Conservation (phyloP, 2,797 vertebrate genomes). For the Lacerta agilis region DNA sequence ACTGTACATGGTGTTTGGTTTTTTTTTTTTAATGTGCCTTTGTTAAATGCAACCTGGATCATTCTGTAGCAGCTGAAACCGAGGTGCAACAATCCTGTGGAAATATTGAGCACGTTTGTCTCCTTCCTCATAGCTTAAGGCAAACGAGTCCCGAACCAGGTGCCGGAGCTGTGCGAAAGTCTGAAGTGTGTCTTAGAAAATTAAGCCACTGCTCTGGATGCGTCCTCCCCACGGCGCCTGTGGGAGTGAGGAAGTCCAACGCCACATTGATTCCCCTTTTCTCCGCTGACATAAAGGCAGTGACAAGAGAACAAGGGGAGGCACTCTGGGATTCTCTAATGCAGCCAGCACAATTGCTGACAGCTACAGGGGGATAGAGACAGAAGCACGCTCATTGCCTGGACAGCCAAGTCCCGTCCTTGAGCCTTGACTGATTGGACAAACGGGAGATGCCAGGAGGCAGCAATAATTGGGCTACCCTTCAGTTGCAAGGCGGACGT, state of each 20-base stretch:
- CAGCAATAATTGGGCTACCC: not conserved
- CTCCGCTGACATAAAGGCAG: not conserved
- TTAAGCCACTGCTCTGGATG: not conserved
- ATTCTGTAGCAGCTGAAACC: not conserved
- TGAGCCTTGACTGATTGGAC: not conserved
- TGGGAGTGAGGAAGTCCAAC: not conserved
- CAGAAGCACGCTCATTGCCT: not conserved
- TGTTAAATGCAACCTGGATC: not conserved
- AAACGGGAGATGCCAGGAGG: not conserved
- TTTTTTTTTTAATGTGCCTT: not conserved
- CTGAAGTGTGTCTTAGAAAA: not conserved
- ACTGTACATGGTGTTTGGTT: too few relatives aligned
- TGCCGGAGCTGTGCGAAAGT: not conserved
- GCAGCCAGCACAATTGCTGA: not conserved
- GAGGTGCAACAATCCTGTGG: not conserved
- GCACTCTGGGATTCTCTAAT: too few relatives aligned
- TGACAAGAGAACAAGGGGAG: not conserved
- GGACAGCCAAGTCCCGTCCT: not conserved
- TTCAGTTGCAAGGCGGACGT: not conserved
- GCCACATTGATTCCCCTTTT: not conserved
- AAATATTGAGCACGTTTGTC: too few relatives aligned
- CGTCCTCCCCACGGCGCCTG: not conserved
- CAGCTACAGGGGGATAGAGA: not conserved
- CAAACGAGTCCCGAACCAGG: too few relatives aligned
- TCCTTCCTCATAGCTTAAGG: not conserved